phyloP scores from a whole-genome alignment of 1,140 invertebrate genomes.

The Atta texana region DNA sequence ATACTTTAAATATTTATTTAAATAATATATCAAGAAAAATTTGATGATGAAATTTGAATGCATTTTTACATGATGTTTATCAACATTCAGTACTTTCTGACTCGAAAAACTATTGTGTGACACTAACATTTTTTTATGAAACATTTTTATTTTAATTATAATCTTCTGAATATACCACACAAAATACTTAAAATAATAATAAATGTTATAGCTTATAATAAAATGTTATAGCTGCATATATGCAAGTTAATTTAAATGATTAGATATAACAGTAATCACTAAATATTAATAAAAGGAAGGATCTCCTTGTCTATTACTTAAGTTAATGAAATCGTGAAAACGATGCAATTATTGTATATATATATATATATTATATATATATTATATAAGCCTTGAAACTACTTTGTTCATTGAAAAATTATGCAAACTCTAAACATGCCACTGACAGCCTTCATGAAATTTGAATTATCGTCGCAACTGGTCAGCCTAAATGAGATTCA shows the following conservation, averaged over 20 bases:
- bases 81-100: neutral
- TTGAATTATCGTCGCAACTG: constrained; percentile 33
- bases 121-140: neutral
- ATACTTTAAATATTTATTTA: neutral
- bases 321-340: neutral
- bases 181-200: neutral
- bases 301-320: neutral
- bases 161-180: neutral
- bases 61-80: neutral
- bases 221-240: neutral
- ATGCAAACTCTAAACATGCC: constrained; percentile 1
- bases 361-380: no score
- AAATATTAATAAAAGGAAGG: neutral
- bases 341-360: neutral
- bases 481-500: constrained; percentile 18
- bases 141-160: neutral
- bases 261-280: no score
- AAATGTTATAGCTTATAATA: neutral
- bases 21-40: neutral
- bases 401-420: constrained; percentile 29
- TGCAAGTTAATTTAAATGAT: constrained; percentile 13
- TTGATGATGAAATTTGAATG: neutral
- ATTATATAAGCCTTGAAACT: neutral
- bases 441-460: neutral
- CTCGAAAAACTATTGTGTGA: neutral